phyloP scores from a whole-genome alignment of 1,140 invertebrate species.

The Colletes latitarsis region DNA sequence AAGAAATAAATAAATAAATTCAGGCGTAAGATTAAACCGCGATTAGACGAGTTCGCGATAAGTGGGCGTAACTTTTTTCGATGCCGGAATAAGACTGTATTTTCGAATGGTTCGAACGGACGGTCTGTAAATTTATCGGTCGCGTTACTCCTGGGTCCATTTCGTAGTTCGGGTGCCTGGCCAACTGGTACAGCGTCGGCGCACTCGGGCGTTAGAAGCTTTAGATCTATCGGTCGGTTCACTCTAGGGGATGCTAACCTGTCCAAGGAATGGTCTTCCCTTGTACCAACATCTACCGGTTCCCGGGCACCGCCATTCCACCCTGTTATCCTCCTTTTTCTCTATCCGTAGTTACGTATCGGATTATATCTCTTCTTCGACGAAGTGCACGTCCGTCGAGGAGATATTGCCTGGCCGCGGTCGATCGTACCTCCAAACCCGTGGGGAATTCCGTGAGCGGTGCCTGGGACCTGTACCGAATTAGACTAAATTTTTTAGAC shows the following conservation, averaged over 20 bases:
- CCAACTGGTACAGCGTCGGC: slow-evolving; percentile 16
- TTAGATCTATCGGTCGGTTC: slow-evolving; percentile 71
- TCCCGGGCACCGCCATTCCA: slow-evolving; percentile 21
- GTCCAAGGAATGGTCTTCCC: slow-evolving; percentile 61
- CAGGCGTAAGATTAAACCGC: no score
- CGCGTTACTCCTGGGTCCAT: slow-evolving; percentile 72
- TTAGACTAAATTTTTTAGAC: slow-evolving; percentile 48
- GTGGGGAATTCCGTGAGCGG: slow-evolving; percentile 28
- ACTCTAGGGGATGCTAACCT: slow-evolving; percentile 69
- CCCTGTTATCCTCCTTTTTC: slow-evolving; percentile 35
- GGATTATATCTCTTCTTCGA: slow-evolving; percentile 62
- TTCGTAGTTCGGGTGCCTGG: slow-evolving; percentile 65
- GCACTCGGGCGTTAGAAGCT: slow-evolving; percentile 56
- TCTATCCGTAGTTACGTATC: slow-evolving; percentile 52
- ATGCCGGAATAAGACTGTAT: slow-evolving; percentile 43
- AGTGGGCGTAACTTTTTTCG: slow-evolving; percentile 36
- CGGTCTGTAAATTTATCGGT: slow-evolving; percentile 74
- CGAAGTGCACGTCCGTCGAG: slow-evolving; percentile 53
- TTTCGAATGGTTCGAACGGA: slow-evolving; percentile 55
- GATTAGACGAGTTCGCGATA: no score
- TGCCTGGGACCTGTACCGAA: slow-evolving; percentile 8
- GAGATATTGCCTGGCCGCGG: slow-evolving; percentile 40
- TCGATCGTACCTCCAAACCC: slow-evolving; percentile 22
- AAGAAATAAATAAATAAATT: no score
- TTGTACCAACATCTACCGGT: slow-evolving; percentile 42